These are phyloP conservation scores for Hippopotamus amphibius DNA, from an alignment of 2,113 vertebrate species.

Conservation along the genomic window DNA sequence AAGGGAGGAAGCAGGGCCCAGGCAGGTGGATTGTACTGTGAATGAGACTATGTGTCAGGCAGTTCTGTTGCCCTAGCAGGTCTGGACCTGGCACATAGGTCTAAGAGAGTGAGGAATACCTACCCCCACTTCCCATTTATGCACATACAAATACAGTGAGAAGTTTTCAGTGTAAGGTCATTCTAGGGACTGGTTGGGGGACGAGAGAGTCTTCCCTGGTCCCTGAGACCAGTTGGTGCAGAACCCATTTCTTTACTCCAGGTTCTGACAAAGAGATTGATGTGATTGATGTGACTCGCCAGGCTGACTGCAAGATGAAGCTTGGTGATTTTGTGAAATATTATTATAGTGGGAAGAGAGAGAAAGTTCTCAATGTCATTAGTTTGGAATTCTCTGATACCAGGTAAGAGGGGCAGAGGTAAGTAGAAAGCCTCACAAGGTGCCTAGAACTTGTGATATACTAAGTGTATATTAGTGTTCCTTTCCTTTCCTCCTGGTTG, in stretches of 20 bases:
- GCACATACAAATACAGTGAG: background rate
- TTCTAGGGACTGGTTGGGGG: conserved; percentile 19
- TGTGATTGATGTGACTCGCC: conserved; percentile 94
- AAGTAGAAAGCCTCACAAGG: conserved; percentile 49
- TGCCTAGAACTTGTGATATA: conserved; percentile 27
- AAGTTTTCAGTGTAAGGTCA: conserved; percentile 43
- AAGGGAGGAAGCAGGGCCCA: conserved; percentile 22
- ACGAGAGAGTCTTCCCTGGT: background rate
- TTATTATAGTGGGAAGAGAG: conserved; percentile 93
- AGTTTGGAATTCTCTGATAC: conserved; percentile 97
- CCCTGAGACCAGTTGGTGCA: background rate
- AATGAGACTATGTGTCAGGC: conserved; percentile 2
- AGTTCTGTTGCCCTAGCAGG: conserved; percentile 6
- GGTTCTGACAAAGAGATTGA: conserved; percentile 95
- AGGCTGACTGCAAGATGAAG: conserved; percentile 95
- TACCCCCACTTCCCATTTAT: background rate
- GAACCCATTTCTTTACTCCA: conserved; percentile 76
- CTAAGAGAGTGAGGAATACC: conserved; percentile 26
- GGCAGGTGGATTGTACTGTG: background rate
- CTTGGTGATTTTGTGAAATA: conserved; percentile 94
- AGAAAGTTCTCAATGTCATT: conserved; percentile 95
- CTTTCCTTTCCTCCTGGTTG: background rate
- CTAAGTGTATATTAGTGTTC: conserved; percentile 46
- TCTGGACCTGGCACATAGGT: background rate
- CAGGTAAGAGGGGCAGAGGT: conserved; percentile 85